Percentiles rank a stretch among this genome's conserved stretches.
Conservation (phyloP, 1,140 invertebrate genomes). For the Heliconius eleuchia region DNA sequence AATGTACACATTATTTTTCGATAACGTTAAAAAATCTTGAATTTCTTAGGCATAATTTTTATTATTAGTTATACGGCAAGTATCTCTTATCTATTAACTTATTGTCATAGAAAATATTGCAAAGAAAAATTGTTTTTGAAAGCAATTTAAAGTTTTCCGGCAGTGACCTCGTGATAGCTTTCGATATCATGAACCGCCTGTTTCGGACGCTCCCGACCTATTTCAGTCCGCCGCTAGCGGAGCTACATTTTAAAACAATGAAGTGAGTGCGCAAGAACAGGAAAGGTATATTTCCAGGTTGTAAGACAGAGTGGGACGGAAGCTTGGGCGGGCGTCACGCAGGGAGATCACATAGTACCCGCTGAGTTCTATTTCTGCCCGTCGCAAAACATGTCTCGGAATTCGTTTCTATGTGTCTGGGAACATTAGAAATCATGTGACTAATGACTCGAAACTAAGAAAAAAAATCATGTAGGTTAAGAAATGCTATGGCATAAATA, state of each 20-base stretch:
- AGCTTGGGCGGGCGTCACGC: constrained; percentile 63
- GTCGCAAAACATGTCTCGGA: constrained; percentile 80
- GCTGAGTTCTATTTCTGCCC: constrained; percentile 76
- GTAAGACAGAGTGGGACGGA: constrained; percentile 63
- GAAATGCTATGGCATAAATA: constrained; percentile 1
- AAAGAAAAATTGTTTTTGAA: constrained; percentile 4
- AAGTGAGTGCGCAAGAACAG: constrained; percentile 67
- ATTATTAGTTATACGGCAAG: too few species aligned
- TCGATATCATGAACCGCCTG: constrained; percentile 73
- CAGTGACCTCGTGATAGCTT: constrained; percentile 75
- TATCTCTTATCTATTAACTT: not conserved
- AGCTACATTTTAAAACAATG: constrained; percentile 75
- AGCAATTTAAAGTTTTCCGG: constrained; percentile 48
- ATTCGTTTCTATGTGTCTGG: constrained; percentile 79
- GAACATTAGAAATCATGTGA: constrained; percentile 78
- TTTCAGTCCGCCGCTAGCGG: constrained; percentile 72
- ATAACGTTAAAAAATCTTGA: too few species aligned
- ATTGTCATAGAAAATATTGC: not conserved
- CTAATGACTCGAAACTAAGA: constrained; percentile 62
- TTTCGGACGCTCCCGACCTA: constrained; percentile 76
- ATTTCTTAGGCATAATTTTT: too few species aligned
- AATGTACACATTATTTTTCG: too few species aligned
- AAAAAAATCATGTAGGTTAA: constrained; percentile 57
- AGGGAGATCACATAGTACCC: constrained; percentile 74
- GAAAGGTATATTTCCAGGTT: constrained; percentile 63